Base-by-base conservation (phyloP, 2,797 vertebrate species). In the Dendrocincla fuliginosa region DNA sequence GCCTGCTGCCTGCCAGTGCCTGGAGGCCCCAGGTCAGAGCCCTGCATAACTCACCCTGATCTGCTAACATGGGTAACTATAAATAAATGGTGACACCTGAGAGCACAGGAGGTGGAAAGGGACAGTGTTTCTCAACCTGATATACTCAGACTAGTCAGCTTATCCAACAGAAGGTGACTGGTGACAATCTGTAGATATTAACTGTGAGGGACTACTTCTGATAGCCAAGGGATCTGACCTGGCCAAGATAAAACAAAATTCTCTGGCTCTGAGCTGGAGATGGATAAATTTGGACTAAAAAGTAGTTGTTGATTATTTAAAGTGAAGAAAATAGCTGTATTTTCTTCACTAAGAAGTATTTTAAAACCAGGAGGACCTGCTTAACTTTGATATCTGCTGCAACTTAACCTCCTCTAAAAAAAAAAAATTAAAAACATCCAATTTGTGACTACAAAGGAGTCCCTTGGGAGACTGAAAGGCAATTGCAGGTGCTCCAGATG, bases 1-100 rank as follows among this genome's bases (percentile, higher is more conserved):
- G 68, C 33, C 83, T 2, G 0, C 65, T 91, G 83, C 6, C 80
- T 87, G 80, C 71, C 59, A 79, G 24, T 60, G 80, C 84, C 86
- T 87, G 41, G 63, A 89, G 90, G 84, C 65, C 81, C 23, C 69
- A 49, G 82, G 69, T 74, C 93, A 92, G 67, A 92, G 63, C 63
- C 47, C 86, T 70, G 56, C 5, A 17, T 94, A 90, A 53, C 78
- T 82, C 85, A 59, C 59, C 44, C 71, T 90, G 91, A 88, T 84
- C 88, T 84, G 50, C 63, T 69, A 74, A 70, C 52, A 74, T 27
- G 41, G 37, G 32, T 78, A 94, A 53, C 94, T 96, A 96, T 95
- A 96, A 97, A 96, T 96, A 96, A 87, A 74, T 23, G n/a, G 49
- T 95, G 96, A 96, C 88, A 95, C 68, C 11, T 4, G 71, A 86